These are phyloP conservation scores for Ctenopoma kingsleyae DNA, from an alignment of 2,797 vertebrate genomes.

Conservation along the genomic window DNA sequence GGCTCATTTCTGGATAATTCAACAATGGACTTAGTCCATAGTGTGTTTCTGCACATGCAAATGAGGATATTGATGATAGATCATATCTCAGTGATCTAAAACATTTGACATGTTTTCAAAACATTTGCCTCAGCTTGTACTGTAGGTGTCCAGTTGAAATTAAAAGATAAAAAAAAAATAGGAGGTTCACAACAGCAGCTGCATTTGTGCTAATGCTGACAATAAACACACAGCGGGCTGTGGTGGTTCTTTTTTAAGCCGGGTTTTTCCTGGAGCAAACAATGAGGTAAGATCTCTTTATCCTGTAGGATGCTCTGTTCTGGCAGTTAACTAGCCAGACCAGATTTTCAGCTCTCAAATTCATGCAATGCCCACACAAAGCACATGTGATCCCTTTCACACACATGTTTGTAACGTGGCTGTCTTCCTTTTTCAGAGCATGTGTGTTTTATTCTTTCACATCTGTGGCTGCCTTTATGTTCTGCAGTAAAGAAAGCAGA, in stretches of 20 bases:
- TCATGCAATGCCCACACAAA: constrained; percentile 40
- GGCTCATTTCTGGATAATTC: constrained; percentile 1
- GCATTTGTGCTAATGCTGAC: constrained; percentile 4
- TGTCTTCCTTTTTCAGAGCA: constrained; percentile 10
- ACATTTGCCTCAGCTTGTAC: neutral
- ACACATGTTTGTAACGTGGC: constrained; percentile 28
- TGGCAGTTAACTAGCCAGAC: constrained; percentile 75
- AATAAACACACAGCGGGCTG: neutral
- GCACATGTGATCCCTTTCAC: constrained; percentile 42
- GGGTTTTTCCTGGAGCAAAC: constrained; percentile 42
- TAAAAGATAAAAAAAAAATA: neutral
- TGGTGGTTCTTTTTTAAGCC: constrained; percentile 4
- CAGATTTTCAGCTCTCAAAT: constrained; percentile 67
- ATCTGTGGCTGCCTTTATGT: constrained; percentile 42
- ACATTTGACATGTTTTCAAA: neutral
- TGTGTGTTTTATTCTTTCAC: constrained; percentile 46
- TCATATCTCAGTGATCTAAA: neutral
- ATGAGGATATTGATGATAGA: constrained; percentile 13
- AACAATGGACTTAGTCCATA: constrained; percentile 2
- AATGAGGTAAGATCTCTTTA: constrained; percentile 68
- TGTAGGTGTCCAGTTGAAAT: neutral
- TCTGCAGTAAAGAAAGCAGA: constrained; percentile 3
- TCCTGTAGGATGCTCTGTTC: constrained; percentile 51
- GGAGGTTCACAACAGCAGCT: neutral
- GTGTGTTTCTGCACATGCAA: constrained; percentile 6